Evolutionary conservation across 2,888 invertebrate species (phyloP).

Genomic region (Pheosia tremula): DNA sequence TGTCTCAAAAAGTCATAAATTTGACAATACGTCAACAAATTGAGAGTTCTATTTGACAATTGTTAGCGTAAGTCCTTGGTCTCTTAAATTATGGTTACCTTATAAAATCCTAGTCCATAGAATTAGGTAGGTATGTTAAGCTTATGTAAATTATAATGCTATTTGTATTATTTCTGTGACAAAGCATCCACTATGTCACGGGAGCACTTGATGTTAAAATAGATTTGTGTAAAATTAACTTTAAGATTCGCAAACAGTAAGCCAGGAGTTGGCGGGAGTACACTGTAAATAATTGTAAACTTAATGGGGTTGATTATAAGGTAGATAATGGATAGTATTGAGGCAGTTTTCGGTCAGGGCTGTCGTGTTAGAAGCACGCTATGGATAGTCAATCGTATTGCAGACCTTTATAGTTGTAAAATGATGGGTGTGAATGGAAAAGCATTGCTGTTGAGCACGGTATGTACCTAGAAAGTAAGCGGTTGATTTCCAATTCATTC

Average conservation of each 20-base stretch:
- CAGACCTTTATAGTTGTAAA: slow-evolving; percentile 30
- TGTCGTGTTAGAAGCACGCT: slow-evolving; percentile 37
- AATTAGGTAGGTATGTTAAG: slow-evolving; percentile 56
- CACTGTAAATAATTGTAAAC: slow-evolving; percentile 67
- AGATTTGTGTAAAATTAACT: slow-evolving; percentile 44
- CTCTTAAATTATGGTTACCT: slow-evolving; percentile 65
- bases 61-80: slow-evolving; percentile 47
- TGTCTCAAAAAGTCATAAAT: slow-evolving; percentile 10
- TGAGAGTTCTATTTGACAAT: slow-evolving; percentile 17
- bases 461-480: slow-evolving; percentile 68
- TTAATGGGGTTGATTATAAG: slow-evolving; percentile 46
- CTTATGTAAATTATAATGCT: slow-evolving; percentile 66
- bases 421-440: slow-evolving; percentile 47
- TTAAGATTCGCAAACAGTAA: slow-evolving; percentile 41
- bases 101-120: slow-evolving; percentile 75
- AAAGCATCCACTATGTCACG: slow-evolving; percentile 22
- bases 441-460: slow-evolving; percentile 71
- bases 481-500: slow-evolving; percentile 49
- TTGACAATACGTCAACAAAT: slow-evolving; percentile 16
- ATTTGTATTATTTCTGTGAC: slow-evolving; percentile 33
- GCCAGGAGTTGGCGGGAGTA: slow-evolving; percentile 33
- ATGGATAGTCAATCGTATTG: slow-evolving; percentile 30
- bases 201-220: slow-evolving; percentile 43
- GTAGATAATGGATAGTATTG: slow-evolving; percentile 50
- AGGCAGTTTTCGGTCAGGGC: slow-evolving; percentile 29